These are phyloP conservation scores for Ladona fulva DNA, from an alignment of 1,140 invertebrate genomes.

Conservation along the genomic window DNA sequence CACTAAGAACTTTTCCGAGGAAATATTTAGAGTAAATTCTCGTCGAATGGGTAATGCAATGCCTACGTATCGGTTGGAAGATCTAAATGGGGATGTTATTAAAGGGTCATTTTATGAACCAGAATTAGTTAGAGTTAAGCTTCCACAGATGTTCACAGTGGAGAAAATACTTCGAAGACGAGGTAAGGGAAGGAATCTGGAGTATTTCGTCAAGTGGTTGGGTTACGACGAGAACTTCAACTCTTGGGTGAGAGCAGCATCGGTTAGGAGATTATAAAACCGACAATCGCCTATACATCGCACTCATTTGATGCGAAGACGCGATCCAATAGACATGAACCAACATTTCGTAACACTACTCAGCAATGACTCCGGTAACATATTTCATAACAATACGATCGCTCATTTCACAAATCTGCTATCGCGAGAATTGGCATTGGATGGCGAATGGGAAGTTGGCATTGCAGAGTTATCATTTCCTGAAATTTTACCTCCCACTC, in stretches of 20 bases:
- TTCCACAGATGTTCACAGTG: neutral
- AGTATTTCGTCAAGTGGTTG: neutral
- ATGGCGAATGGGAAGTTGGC: no score
- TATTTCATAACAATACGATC: neutral
- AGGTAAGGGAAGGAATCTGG: neutral
- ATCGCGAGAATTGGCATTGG: no score
- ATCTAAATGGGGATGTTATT: neutral
- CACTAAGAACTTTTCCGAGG: neutral
- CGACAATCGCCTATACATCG: no score
- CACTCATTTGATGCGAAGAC: no score
- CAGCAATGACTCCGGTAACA: neutral
- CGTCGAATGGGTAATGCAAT: neutral
- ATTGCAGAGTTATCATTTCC: no score
- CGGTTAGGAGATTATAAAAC: neutral
- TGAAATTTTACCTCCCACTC: no score
- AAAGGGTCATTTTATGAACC: neutral
- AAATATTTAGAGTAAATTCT: neutral
- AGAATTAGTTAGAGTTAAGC: neutral
- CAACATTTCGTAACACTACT: neutral
- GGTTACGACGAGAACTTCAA: neutral
- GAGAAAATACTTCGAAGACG: neutral
- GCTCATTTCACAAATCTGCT: no score
- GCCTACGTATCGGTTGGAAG: neutral
- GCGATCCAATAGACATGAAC: no score
- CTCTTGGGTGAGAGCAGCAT: neutral